Evolutionary conservation across 2,888 invertebrate species (phyloP).

Genomic region (Trissonchulus sp.): DNA sequence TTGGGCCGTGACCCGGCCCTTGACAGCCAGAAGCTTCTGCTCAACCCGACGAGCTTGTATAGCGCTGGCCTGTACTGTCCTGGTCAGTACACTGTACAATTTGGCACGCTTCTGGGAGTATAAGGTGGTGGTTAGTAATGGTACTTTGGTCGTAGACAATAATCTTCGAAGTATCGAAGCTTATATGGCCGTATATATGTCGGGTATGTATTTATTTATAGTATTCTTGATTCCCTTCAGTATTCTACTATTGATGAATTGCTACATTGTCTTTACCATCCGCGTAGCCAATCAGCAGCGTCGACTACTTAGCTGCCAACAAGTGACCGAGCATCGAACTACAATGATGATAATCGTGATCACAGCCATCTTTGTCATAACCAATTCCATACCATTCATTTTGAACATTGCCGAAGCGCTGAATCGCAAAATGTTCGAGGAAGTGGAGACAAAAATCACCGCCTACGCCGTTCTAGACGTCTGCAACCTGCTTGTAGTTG

Average conservation of each 20-base stretch:
- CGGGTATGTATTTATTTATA: background rate
- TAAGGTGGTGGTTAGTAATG: background rate
- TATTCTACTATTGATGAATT: background rate
- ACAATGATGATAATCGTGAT: constrained; percentile 4
- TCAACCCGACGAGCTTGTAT: background rate
- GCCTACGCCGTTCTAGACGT: constrained; percentile 12
- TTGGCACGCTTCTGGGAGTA: constrained; percentile 19
- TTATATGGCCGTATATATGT: background rate
- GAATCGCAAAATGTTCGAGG: background rate
- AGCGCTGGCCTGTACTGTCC: background rate
- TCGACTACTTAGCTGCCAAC: background rate
- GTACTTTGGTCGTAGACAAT: background rate
- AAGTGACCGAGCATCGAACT: constrained; percentile 18
- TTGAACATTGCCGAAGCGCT: constrained; percentile 4
- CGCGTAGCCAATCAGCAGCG: constrained; percentile 10
- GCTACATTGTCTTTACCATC: constrained; percentile 8
- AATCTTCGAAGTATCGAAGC: background rate
- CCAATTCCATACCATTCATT: background rate
- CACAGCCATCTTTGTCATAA: background rate
- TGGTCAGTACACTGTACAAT: background rate
- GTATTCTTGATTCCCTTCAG: constrained; percentile 13
- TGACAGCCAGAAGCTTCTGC: background rate
- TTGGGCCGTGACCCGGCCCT: constrained; percentile 20
- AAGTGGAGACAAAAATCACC: background rate
- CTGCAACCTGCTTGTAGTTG: constrained; percentile 17